Evolutionary conservation across 2,113 vertebrate genomes (phyloP), one percentile per base, ranked within the genome.

Genomic region (Boleophthalmus pectinirostris): DNA sequence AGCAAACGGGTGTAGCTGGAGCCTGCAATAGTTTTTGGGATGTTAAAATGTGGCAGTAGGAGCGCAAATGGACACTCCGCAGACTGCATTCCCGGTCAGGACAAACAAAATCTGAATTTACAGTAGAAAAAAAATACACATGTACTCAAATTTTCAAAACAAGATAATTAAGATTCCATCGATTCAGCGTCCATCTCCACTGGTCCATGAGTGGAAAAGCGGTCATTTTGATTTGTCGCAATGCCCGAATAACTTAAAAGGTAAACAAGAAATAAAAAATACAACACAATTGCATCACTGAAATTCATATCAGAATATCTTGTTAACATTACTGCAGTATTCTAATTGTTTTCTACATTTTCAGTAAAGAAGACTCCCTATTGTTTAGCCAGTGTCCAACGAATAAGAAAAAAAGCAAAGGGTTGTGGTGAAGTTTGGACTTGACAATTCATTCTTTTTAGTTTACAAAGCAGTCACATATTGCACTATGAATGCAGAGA

Each of bases 401-500:
- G 60, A 51, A 64, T 53, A 63, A 54, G 38, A 25, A 46, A 66
- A 49, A 82, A 14, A 11, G 7, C 1, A 25, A 4, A n/a, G n/a
- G n/a, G n/a, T 70, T 6, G 33, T 24, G 45, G 38, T n/a, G 35
- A 74, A 38, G 38, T 47, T 66, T 66, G 46, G 70, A 67, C 23
- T 73, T 0, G 16, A 79, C 61, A 61, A 35, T n/a, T 72, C 12
- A 61, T 66, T 75, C 60, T 21, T 69, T n/a, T 33, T 80, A 21
- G 69, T 80, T 74, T 58, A 51, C 76, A 67, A 87, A 77, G 70
- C 74, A 69, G 74, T 87, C 82, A 89, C 81, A 77, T 88, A 92
- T 88, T 89, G 87, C 90, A 90, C 87, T 83, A 84, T 84, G 73
- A 85, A 90, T 88, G 85, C 84, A 87, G 85, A 84, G 56, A 87